Evolutionary conservation across 1,140 invertebrate species (phyloP).

Genomic region (Euura saliciscinereae): DNA sequence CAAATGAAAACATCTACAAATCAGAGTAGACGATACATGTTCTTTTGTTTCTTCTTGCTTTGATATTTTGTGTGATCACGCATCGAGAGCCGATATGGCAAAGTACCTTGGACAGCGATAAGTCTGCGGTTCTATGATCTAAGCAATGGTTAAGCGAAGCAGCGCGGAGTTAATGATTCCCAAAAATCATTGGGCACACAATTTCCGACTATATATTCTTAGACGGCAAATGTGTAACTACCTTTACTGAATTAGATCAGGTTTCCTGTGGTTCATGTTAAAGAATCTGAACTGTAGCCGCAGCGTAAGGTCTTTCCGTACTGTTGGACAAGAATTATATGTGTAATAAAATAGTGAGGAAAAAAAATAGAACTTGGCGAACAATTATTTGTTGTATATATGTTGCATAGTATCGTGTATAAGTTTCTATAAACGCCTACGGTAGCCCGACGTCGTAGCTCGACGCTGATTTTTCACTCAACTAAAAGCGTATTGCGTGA

Average conservation of each 20-base stretch:
- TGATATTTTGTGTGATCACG: too few species aligned
- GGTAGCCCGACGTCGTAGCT: too few species aligned
- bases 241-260: constrained; percentile 81
- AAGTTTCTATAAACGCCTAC: too few species aligned
- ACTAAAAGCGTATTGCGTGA: too few species aligned
- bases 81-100: too few species aligned
- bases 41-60: too few species aligned
- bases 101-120: not conserved
- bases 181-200: not conserved
- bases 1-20: too few species aligned
- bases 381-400: not conserved
- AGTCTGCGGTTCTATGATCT: not conserved
- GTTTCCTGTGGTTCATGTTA: constrained; percentile 88
- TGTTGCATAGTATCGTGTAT: too few species aligned
- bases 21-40: too few species aligned
- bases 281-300: constrained; percentile 92
- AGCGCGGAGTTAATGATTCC: not conserved
- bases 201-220: not conserved
- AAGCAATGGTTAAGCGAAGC: not conserved
- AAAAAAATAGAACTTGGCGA: not conserved
- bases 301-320: constrained; percentile 92
- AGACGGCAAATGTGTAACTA: constrained; percentile 39
- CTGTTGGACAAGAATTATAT: constrained; percentile 65
- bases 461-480: too few species aligned
- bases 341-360: not conserved